A percentile compares a stretch with the other conserved stretches of the same genome.
Conservation (phyloP, 2,113 vertebrate genomes). For the Struthio camelus region DNA sequence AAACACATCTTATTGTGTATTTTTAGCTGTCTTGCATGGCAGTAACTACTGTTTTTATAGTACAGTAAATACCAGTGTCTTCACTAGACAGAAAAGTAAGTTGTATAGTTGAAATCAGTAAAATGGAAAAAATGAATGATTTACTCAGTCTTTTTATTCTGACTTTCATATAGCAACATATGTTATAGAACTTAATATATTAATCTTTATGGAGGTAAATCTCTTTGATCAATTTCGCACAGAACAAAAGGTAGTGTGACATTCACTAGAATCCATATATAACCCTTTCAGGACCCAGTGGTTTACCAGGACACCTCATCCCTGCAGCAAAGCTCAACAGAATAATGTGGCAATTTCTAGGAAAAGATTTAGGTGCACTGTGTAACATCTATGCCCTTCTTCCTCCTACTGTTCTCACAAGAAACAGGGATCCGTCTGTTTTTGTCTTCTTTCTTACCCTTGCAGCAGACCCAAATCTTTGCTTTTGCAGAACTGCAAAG, state of each 20-base stretch:
- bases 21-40: slow-evolving; percentile 65
- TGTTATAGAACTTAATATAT: background rate
- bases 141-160: background rate
- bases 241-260: background rate
- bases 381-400: background rate
- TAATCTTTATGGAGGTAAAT: background rate
- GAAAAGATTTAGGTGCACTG: background rate
- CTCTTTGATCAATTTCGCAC: background rate
- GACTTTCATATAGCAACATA: background rate
- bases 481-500: background rate
- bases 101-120: background rate
- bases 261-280: background rate
- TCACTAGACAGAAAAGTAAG: background rate
- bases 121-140: background rate
- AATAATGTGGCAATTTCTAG: background rate
- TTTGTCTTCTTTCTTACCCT: background rate
- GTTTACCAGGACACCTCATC: background rate
- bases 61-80: slow-evolving; percentile 52
- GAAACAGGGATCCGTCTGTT: background rate
- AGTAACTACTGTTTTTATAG: slow-evolving; percentile 46
- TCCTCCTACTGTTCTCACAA: background rate
- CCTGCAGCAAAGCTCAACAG: background rate
- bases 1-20: slow-evolving; percentile 54
- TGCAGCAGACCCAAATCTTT: background rate
- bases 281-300: background rate